phyloP scores from a whole-genome alignment of 2,888 invertebrate genomes.

The Oeneis ivallda region DNA sequence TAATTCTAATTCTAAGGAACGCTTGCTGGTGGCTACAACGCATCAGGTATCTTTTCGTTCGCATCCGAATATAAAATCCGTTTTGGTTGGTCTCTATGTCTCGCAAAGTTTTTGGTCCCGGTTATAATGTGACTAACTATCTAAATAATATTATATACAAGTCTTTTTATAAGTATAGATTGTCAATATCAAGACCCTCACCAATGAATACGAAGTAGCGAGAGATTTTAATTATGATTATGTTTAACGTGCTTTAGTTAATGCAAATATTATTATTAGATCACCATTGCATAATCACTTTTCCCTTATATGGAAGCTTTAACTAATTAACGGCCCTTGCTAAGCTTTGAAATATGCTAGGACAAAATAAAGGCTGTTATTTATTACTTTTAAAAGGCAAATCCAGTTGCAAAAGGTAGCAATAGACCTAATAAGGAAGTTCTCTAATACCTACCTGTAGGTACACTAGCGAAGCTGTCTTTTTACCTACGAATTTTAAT shows the following conservation, averaged over 20 bases:
- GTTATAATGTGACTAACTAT: too few relatives aligned
- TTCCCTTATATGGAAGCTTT: not conserved
- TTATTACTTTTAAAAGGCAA: not conserved
- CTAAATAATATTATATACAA: too few relatives aligned
- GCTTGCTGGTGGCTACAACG: too few relatives aligned
- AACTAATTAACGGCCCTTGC: not conserved
- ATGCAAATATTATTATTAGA: constrained; percentile 7
- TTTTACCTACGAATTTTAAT: not conserved
- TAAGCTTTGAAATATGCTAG: not conserved
- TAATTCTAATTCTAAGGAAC: too few relatives aligned
- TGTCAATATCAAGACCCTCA: too few relatives aligned
- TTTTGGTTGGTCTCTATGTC: too few relatives aligned
- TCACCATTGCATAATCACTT: not conserved
- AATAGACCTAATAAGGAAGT: not conserved
- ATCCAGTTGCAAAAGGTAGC: not conserved
- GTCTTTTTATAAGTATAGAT: too few relatives aligned
- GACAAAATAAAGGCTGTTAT: not conserved
- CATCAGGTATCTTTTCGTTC: too few relatives aligned
- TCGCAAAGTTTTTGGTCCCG: too few relatives aligned
- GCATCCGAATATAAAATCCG: too few relatives aligned
- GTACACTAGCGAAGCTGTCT: not conserved
- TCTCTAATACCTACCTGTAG: not conserved
- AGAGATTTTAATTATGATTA: too few relatives aligned
- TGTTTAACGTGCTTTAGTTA: not conserved
- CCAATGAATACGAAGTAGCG: too few relatives aligned